Evolutionary conservation across 2,113 vertebrate species (phyloP).

Genomic region (Grammomys surdaster): DNA sequence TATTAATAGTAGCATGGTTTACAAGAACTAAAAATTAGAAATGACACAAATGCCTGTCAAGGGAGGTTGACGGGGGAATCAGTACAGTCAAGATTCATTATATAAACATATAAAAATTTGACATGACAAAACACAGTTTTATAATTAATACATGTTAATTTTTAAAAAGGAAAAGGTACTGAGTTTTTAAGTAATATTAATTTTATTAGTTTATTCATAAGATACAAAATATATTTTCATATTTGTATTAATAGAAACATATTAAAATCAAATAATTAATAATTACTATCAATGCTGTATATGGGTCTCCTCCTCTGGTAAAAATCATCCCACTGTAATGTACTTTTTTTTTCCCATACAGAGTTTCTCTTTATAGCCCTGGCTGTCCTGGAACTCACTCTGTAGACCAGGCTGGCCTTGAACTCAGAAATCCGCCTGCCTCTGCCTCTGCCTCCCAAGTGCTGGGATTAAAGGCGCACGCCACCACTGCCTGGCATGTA

Average conservation of each 20-base stretch:
- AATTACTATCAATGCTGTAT: constrained; percentile 2
- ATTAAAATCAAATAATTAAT: constrained; percentile 57
- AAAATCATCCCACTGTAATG: background rate
- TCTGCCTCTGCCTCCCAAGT: too few species aligned
- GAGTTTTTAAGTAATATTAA: background rate
- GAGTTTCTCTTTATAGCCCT: too few species aligned
- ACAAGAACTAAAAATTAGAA: background rate
- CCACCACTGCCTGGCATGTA: too few species aligned
- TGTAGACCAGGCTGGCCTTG: too few species aligned
- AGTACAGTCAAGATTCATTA: background rate
- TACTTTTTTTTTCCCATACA: too few species aligned
- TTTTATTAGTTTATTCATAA: constrained; percentile 6
- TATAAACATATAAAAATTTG: background rate
- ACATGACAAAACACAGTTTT: background rate
- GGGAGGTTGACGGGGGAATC: background rate
- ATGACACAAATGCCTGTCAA: background rate
- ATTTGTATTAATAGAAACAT: background rate
- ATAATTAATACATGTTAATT: background rate
- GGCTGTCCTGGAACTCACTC: too few species aligned
- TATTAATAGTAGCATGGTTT: background rate
- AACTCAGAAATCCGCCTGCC: too few species aligned
- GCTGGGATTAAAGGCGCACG: too few species aligned
- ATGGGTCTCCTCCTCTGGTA: constrained; percentile 36
- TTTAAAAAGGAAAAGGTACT: background rate
- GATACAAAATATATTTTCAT: background rate